Evolutionary conservation across 2,888 invertebrate species (phyloP), one percentile per base, ranked within the genome.

Genomic region (Aphidius colemani): DNA sequence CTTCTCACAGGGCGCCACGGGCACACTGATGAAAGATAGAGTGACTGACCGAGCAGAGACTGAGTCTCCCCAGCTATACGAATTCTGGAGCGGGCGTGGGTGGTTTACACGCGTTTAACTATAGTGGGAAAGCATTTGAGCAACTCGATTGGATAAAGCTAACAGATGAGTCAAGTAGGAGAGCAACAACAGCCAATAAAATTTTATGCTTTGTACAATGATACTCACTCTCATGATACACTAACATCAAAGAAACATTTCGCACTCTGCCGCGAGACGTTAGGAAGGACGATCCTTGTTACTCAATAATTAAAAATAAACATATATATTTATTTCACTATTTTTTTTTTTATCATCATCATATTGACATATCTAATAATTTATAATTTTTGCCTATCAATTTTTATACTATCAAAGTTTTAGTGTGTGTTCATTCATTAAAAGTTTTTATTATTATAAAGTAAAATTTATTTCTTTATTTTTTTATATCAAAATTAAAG

Each of bases 1-100:
- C 74, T 72, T 72, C 75, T 75, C 72, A 73, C 70, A 70, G 73
- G 77, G 77, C 76, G 79, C 79, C 80, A 78, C 79, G 77, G 77
- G 77, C 79, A 79, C 74, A 79, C 78, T 79, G 30, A 30, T 30
- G 78, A 78, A 74, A 74, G 73, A 75, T 74, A 75, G 77, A 78
- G 75, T 77, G 76, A 78, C 75, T 75, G 76, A 76, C 74, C 72
- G 76, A 75, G 69, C 30, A 3, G 5, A 72, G 75, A 74, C 75
- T 75, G 63, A 61, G 66, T 53, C 61, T 60, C 67, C 63, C 61
- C 59, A 53, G 70, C 71, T 74, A 74, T 71, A 74, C 72, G 72
- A 72, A 71, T 60, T 58, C 53, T 30, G 5, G 30, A 70, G 69
- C 75, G 70, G 75, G 77, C 77, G 77, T 77, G 76, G 77, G 79